Base-by-base conservation (phyloP, 2,113 vertebrate species). In the Istiophorus platypterus region DNA sequence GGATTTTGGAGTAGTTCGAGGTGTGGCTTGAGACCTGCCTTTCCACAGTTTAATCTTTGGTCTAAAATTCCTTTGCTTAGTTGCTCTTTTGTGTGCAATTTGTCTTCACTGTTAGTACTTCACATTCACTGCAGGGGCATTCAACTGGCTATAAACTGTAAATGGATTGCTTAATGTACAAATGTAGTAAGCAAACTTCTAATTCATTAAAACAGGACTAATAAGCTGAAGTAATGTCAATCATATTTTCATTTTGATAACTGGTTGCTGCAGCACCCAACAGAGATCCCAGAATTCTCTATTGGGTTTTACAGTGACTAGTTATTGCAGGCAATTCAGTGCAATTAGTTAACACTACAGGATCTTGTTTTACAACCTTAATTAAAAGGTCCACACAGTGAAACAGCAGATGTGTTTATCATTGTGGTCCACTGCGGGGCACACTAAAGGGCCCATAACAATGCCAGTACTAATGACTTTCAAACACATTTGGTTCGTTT, bases 351-450 rank as follows among this genome's bases (percentile, higher is more conserved):
- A 88, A 85, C 74, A 78, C 83, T 80, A 67, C 84, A 80, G 84
- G 81, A 84, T 90, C 84, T 82, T 79, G 70, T 84, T 88, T 91
- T 85, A 89, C 26, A 27, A 72, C 68, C 47, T 65, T 84, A 81
- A 80, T 91, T 86, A 88, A 90, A 88, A 84, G 72, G 80, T 78
- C 63, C 72, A 85, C 63, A 84, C 80, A 63, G 79, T 6, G 69
- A 88, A 90, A 79, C 77, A 83, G 65, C 58, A 67, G 22, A 82
- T 76, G 63, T 84, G 78, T 90, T 86, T 85, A 88, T 85, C 84
- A 77, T 34, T 54, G 59, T 54, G 78, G 76, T 73, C 85, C 80
- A 62, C 26, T 42, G 76, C 83, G 39, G 49, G 45, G 17, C 24
- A 13, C 34, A 82, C 71, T 61, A 58, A 52, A 83, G 66, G 17